Percentiles rank a stretch among this genome's conserved stretches.
Conservation (phyloP, 2,113 vertebrate genomes). For the Pachyramphus minor region DNA sequence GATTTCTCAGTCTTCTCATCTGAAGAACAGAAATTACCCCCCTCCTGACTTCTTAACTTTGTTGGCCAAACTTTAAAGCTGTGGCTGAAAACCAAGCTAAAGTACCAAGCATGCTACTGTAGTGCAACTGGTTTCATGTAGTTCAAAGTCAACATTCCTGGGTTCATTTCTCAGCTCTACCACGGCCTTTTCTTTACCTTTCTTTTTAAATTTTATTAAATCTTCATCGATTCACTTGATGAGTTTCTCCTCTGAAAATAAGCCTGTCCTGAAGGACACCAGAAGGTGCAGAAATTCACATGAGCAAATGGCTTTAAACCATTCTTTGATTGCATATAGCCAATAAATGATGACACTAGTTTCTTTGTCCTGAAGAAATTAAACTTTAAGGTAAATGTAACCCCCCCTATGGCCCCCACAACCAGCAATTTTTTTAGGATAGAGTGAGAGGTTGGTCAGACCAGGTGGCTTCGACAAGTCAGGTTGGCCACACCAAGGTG, state of each 20-base stretch:
- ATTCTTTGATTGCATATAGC: not conserved
- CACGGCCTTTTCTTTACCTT: not conserved
- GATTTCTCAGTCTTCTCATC: constrained; percentile 33
- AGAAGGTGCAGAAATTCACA: not conserved
- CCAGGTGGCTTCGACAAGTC: not conserved
- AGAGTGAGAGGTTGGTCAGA: not conserved
- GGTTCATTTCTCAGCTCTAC: constrained; percentile 9
- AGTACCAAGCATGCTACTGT: not conserved
- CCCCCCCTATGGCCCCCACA: not conserved
- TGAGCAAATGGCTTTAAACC: not conserved
- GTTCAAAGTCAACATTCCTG: constrained; percentile 48
- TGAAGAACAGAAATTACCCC: constrained; percentile 59
- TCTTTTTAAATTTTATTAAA: not conserved
- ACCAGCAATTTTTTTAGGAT: not conserved
- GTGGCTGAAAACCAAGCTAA: constrained; percentile 42
- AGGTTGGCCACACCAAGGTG: not conserved
- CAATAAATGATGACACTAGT: not conserved
- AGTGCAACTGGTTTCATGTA: constrained; percentile 33
- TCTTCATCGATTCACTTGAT: not conserved
- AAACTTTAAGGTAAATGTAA: not conserved
- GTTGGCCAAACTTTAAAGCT: constrained; percentile 59
- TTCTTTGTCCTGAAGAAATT: not conserved
- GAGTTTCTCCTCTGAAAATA: not conserved
- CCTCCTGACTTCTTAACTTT: constrained; percentile 52
- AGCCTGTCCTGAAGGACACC: not conserved